Evolutionary conservation across 2,113 vertebrate genomes (phyloP).

Genomic region (Cromileptes altivelis): DNA sequence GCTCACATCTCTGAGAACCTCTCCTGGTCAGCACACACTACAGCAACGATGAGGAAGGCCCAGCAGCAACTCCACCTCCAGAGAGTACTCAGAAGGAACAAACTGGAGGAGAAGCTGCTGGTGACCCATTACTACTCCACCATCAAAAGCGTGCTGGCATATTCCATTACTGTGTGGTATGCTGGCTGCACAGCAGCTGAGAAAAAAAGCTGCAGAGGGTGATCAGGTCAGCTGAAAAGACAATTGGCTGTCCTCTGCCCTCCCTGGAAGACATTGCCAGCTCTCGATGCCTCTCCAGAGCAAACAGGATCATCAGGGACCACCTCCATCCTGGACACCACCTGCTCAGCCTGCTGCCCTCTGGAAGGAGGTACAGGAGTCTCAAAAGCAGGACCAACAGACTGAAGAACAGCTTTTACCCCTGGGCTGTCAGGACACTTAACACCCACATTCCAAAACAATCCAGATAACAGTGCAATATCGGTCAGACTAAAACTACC

Average conservation of each 20-base stretch:
- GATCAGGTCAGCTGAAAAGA: neutral
- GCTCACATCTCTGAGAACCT: too few species aligned
- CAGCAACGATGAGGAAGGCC: too few species aligned
- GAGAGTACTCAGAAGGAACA: neutral
- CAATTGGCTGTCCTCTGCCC: neutral
- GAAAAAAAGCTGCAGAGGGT: neutral
- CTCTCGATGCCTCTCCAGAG: neutral
- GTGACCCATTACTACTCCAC: neutral
- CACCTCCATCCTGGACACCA: neutral
- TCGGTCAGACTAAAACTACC: too few species aligned
- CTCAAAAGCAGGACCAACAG: neutral
- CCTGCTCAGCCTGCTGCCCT: neutral
- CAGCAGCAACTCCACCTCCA: too few species aligned
- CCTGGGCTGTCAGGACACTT: too few species aligned
- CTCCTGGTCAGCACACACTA: too few species aligned
- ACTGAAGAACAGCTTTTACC: too few species aligned
- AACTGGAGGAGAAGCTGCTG: neutral
- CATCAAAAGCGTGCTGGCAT: neutral
- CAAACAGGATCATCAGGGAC: neutral
- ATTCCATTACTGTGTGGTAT: neutral
- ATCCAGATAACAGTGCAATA: too few species aligned
- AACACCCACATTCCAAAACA: too few species aligned
- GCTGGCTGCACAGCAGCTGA: neutral
- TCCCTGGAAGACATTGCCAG: neutral
- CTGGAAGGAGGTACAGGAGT: too few species aligned